Conservation (phyloP, 2,113 vertebrate species). For the Nestor notabilis region DNA sequence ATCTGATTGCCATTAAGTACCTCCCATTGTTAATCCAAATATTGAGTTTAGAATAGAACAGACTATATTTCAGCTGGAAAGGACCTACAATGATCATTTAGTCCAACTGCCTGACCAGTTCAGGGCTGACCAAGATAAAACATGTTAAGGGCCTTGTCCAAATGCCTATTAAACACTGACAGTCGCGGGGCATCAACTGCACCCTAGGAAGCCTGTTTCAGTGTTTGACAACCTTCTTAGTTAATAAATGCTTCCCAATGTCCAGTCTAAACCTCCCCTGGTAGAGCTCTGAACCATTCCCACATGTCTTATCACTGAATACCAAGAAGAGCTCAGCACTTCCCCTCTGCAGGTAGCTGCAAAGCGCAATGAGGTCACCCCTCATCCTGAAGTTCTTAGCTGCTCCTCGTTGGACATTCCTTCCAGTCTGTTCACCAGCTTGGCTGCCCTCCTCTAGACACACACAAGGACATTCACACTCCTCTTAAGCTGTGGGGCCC, state of each 20-base stretch:
- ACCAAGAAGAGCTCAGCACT: neutral
- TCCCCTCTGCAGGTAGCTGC: neutral
- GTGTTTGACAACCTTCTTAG: neutral
- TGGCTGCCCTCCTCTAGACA: neutral
- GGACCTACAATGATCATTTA: neutral
- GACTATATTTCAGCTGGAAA: neutral
- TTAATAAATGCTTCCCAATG: neutral
- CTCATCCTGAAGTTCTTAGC: neutral
- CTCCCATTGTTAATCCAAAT: neutral
- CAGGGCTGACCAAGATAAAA: neutral
- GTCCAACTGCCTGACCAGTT: neutral
- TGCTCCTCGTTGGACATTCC: neutral
- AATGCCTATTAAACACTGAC: neutral
- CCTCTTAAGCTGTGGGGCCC: neutral
- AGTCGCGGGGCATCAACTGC: neutral
- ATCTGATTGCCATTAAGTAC: neutral
- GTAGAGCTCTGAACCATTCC: neutral
- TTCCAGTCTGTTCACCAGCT: neutral
- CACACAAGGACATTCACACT: neutral
- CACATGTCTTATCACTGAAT: neutral
- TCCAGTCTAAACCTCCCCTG: rapidly evolving
- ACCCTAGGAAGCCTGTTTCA: neutral
- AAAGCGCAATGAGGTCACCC: neutral
- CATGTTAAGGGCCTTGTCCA: neutral
- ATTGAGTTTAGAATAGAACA: neutral